Evolutionary conservation across 2,797 vertebrate species (phyloP).

Genomic region (Choloepus didactylus): DNA sequence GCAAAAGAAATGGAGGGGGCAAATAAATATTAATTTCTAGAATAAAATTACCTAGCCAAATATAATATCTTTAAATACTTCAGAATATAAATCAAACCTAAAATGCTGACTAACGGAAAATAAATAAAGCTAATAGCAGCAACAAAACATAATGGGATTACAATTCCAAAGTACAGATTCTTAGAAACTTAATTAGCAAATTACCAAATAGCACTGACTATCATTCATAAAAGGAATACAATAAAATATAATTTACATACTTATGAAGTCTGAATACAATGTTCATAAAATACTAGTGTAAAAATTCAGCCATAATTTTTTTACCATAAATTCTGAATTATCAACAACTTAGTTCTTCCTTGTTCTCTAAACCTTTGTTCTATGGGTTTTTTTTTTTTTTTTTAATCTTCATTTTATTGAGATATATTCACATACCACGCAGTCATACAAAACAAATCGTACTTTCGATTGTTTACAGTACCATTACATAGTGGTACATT

Average conservation of each 20-base stretch:
- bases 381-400: not conserved
- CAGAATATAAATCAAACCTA: not conserved
- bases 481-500: no score
- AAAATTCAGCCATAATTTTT: not conserved
- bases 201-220: not conserved
- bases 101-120: not conserved
- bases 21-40: not conserved
- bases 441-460: no score
- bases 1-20: not conserved
- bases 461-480: no score
- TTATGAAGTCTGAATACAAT: not conserved
- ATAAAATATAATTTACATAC: not conserved
- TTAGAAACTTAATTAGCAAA: not conserved
- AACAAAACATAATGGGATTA: not conserved
- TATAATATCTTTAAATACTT: not conserved
- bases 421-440: no score
- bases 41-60: not conserved
- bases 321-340: not conserved
- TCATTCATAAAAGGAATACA: not conserved
- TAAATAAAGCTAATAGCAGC: not conserved
- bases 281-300: not conserved
- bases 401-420: no score
- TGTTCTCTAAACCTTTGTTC: not conserved
- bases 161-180: not conserved
- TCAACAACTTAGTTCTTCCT: not conserved